phyloP scores from a whole-genome alignment of 2,888 invertebrate genomes.

The Spilosoma lubricipeda region DNA sequence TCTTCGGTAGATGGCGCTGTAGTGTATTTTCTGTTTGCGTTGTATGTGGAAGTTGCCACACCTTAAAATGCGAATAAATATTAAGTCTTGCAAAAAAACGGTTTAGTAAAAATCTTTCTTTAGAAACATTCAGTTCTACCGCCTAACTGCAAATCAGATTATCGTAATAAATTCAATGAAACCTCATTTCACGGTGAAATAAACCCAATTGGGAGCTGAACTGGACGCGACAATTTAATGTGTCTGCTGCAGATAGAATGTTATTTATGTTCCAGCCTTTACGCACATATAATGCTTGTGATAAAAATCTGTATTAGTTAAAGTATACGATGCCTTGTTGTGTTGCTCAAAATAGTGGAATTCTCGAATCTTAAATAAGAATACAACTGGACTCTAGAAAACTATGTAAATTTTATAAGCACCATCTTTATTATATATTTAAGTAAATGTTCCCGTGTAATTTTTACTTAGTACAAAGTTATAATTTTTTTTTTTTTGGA shows the following conservation, averaged over 20 bases:
- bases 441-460: neutral
- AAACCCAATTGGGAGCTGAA: conserved; percentile 37
- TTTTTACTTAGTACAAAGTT: neutral
- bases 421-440: neutral
- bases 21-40: too few relatives aligned
- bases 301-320: neutral
- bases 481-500: neutral
- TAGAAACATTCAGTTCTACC: conserved; percentile 18
- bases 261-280: conserved; percentile 15
- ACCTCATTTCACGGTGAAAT: conserved; percentile 59
- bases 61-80: neutral
- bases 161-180: conserved; percentile 50
- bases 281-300: neutral
- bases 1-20: too few relatives aligned
- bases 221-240: conserved; percentile 41
- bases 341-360: neutral
- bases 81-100: neutral
- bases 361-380: neutral
- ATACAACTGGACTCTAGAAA: neutral
- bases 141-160: conserved; percentile 28
- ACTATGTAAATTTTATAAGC: neutral
- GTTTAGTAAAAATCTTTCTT: neutral
- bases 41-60: too few relatives aligned
- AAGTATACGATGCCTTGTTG: neutral
- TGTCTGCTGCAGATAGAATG: conserved; percentile 15